A percentile compares a stretch with the other conserved stretches of the same genome.
Evolutionary conservation across 2,113 vertebrate species (phyloP).

Genomic region (Cnemophilus loriae): DNA sequence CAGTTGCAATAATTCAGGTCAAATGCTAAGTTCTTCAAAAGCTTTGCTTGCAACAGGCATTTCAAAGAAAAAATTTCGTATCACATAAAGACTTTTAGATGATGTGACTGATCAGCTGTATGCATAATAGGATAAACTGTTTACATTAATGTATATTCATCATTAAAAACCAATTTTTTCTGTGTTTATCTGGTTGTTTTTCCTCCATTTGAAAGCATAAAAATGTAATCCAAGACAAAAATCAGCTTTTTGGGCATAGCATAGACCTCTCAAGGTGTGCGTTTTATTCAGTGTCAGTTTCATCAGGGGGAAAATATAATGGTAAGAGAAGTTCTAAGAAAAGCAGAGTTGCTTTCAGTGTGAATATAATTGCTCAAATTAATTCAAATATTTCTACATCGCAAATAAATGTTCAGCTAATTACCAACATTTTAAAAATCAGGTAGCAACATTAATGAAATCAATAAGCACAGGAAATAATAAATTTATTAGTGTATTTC

Average conservation of each 20-base stretch:
- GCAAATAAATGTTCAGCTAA: not conserved
- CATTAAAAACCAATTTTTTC: not conserved
- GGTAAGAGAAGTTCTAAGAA: not conserved
- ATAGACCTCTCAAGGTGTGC: not conserved
- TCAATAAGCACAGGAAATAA: not conserved
- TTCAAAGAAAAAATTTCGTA: not conserved
- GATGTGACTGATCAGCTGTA: not conserved
- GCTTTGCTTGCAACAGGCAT: not conserved
- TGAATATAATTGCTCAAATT: not conserved
- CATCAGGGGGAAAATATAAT: not conserved
- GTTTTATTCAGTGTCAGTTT: not conserved
- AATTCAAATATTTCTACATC: not conserved
- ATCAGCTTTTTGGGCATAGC: not conserved
- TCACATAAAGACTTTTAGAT: not conserved
- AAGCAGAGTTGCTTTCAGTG: not conserved
- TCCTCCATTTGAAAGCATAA: not conserved
- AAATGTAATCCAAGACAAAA: not conserved
- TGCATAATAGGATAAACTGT: not conserved
- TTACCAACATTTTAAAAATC: not conserved
- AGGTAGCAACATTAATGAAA: constrained; percentile 32
- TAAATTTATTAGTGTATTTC: constrained; percentile 23
- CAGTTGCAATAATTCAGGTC: not conserved
- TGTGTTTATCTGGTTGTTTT: not conserved
- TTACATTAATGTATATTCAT: not conserved
- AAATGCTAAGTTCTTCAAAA: not conserved